Conservation (phyloP, 2,113 vertebrate species). For the Amphiprion ocellaris region DNA sequence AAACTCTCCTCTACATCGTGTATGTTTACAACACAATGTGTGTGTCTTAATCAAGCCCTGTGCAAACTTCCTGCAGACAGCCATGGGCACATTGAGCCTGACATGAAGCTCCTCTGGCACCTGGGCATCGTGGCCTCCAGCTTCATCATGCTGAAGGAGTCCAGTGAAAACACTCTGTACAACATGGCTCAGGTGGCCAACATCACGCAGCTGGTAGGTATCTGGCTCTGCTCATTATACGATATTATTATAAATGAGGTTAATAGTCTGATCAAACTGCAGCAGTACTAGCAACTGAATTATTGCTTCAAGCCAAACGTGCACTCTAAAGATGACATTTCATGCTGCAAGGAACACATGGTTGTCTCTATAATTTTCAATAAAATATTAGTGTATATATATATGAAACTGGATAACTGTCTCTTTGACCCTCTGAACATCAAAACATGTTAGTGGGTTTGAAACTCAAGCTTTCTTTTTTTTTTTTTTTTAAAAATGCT, state of each 20-base stretch:
- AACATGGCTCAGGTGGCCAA: slow-evolving; percentile 88
- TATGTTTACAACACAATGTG: neutral
- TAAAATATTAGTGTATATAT: too few species aligned
- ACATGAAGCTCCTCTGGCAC: slow-evolving; percentile 87
- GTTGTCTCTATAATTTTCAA: too few species aligned
- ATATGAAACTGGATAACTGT: too few species aligned
- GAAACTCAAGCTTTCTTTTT: too few species aligned
- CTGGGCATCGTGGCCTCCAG: slow-evolving; percentile 87
- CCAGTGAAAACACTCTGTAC: slow-evolving; percentile 89
- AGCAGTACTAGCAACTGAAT: too few species aligned
- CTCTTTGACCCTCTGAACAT: too few species aligned
- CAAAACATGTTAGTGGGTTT: too few species aligned
- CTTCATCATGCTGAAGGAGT: slow-evolving; percentile 90
- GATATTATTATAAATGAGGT: neutral
- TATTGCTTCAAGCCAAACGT: too few species aligned
- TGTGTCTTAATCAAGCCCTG: neutral
- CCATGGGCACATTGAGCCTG: slow-evolving; percentile 84
- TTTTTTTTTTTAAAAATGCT: too few species aligned
- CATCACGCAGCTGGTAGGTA: slow-evolving; percentile 92
- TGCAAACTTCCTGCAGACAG: slow-evolving; percentile 83
- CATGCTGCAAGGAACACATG: too few species aligned
- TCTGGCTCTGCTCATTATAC: neutral
- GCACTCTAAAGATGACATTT: too few species aligned
- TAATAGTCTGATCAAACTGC: too few species aligned
- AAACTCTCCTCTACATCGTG: neutral